Conservation (phyloP, 2,888 invertebrate species). For the Aspidapion aeneum region DNA sequence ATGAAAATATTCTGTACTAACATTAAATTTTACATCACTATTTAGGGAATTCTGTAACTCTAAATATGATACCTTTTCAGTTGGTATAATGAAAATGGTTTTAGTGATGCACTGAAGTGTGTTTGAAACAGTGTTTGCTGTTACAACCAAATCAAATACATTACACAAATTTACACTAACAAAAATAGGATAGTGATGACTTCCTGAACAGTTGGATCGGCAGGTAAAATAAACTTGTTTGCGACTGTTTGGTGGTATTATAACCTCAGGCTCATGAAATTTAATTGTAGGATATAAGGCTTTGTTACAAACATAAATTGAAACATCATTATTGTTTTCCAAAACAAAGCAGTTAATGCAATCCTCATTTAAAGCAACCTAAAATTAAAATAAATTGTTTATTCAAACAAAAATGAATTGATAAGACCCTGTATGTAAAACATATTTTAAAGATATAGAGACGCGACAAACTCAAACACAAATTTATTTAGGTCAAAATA, state of each 20-base stretch:
- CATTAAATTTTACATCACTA: slow-evolving; percentile 51
- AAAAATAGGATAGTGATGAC: slow-evolving; percentile 42
- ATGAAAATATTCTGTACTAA: slow-evolving; percentile 33
- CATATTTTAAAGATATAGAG: no score
- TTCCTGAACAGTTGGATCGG: slow-evolving; percentile 36
- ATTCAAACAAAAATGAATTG: no score
- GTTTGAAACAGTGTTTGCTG: slow-evolving; percentile 46
- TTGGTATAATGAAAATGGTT: slow-evolving; percentile 38
- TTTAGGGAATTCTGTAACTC: slow-evolving; percentile 54
- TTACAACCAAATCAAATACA: slow-evolving; percentile 44
- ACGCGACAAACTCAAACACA: no score
- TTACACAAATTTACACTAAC: slow-evolving; percentile 48
- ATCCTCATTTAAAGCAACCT: slow-evolving; percentile 36
- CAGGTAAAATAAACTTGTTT: slow-evolving; percentile 33
- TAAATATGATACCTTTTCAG: slow-evolving; percentile 46
- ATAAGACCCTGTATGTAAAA: no score
- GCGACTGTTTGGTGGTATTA: slow-evolving; percentile 26
- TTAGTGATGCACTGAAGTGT: slow-evolving; percentile 36
- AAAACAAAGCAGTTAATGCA: slow-evolving; percentile 39
- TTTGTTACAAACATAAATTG: slow-evolving; percentile 36
- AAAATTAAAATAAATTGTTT: no score
- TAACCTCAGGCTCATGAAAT: slow-evolving; percentile 26
- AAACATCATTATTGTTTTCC: slow-evolving; percentile 44
- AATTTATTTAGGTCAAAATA: no score
- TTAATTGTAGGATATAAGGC: slow-evolving; percentile 28